phyloP scores from a whole-genome alignment of 1,140 invertebrate species.

The Calephelis nemesis region DNA sequence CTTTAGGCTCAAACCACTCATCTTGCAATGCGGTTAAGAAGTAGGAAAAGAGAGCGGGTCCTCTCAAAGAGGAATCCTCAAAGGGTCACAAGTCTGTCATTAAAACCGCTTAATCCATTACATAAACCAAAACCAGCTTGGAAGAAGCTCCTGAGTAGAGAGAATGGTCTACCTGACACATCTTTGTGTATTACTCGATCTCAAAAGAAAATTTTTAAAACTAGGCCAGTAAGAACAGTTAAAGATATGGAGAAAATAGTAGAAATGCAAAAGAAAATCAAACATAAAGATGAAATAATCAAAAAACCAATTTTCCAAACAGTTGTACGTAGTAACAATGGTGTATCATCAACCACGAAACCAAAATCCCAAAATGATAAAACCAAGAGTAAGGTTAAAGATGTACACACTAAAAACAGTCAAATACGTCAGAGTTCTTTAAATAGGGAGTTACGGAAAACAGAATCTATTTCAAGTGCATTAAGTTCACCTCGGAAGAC shows the following conservation, averaged over 20 bases:
- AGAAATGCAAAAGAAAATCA: slow-evolving; percentile 49
- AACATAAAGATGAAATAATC: slow-evolving; percentile 49
- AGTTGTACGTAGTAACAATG: slow-evolving; percentile 57
- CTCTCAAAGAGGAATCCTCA: slow-evolving; percentile 58
- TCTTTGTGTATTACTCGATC: slow-evolving; percentile 53
- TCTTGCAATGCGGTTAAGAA: slow-evolving; percentile 73
- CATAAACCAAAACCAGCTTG: slow-evolving; percentile 47
- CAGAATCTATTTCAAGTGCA: slow-evolving; percentile 56
- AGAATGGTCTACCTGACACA: slow-evolving; percentile 53
- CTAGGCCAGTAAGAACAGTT: slow-evolving; percentile 54
- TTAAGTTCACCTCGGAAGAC: slow-evolving; percentile 70
- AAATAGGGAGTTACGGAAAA: slow-evolving; percentile 59
- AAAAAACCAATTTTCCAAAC: slow-evolving; percentile 74
- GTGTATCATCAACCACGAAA: slow-evolving; percentile 50
- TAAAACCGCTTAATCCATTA: slow-evolving; percentile 41
- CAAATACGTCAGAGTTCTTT: slow-evolving; percentile 65
- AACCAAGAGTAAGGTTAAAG: slow-evolving; percentile 55
- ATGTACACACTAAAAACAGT: slow-evolving; percentile 58
- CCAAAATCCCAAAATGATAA: slow-evolving; percentile 56
- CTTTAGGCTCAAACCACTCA: slow-evolving; percentile 53
- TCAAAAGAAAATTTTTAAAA: slow-evolving; percentile 56
- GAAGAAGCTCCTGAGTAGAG: slow-evolving; percentile 51
- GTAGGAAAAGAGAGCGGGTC: slow-evolving; percentile 69
- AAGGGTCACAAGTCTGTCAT: slow-evolving; percentile 46
- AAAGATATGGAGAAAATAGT: slow-evolving; percentile 66